Conservation (phyloP, 2,888 invertebrate genomes). For the Tachina lurida region DNA sequence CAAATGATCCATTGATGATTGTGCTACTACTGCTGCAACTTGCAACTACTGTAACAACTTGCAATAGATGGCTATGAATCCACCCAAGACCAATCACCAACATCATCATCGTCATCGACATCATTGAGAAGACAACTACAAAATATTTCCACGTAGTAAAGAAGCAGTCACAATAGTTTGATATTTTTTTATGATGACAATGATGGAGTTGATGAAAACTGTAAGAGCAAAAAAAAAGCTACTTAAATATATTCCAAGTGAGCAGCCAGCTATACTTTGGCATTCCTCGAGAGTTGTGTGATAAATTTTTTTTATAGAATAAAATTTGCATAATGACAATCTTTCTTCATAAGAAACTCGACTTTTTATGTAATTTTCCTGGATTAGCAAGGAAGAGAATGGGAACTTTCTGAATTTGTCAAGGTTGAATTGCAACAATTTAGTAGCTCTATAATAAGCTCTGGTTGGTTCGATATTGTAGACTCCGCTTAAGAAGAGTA, state of each 20-base stretch:
- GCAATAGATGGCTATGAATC: constrained; percentile 30
- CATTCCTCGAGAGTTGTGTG: constrained; percentile 37
- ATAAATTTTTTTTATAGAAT: not conserved
- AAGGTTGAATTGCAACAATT: too few relatives aligned
- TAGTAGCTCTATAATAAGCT: too few relatives aligned
- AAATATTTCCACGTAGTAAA: constrained; percentile 25
- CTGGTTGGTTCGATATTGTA: too few relatives aligned
- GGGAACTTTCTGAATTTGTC: too few relatives aligned
- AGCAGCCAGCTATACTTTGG: constrained; percentile 12
- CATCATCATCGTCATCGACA: constrained; percentile 36
- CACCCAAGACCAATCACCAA: constrained; percentile 53
- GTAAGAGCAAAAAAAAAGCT: constrained; percentile 1
- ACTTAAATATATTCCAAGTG: constrained; percentile 25
- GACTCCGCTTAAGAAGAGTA: too few relatives aligned
- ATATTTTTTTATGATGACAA: constrained; percentile 57
- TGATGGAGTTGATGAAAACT: constrained; percentile 50
- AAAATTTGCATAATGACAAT: not conserved
- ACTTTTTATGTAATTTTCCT: too few relatives aligned
- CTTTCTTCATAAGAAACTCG: too few relatives aligned
- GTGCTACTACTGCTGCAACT: constrained; percentile 72
- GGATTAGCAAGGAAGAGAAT: too few relatives aligned
- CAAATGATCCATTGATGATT: constrained; percentile 80
- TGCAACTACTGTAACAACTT: constrained; percentile 72
- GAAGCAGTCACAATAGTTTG: constrained; percentile 36
- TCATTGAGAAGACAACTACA: constrained; percentile 55